Evolutionary conservation across 2,113 vertebrate species (phyloP), one percentile per base, ranked within the genome.

Genomic region (Grammomys surdaster): DNA sequence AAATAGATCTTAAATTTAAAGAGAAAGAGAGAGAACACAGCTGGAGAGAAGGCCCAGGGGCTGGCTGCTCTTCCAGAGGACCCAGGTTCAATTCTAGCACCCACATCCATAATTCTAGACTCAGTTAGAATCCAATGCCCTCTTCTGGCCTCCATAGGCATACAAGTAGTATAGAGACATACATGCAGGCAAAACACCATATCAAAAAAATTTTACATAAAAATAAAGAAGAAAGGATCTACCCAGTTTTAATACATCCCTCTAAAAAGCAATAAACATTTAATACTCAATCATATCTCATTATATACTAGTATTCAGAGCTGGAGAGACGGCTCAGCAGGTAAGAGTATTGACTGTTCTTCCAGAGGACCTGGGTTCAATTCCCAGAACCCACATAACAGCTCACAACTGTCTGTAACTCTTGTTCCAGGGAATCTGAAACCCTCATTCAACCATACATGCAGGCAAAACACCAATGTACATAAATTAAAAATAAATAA

Each of bases 181-280:
- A 51, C 76, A 78, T 19, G 46, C 14, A 78, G 76, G 28, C 26
- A 78, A 78, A 78, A 78, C 8, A 78, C 28, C 16, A 24, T 22
- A 58, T 24, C 8, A 78, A 26, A 46, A 76, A 75, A 73, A 72
- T 28, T 77, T 76, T 48, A 17, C 5, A 19, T 54, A 36, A 20
- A 54, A 80, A 54, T 36, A 76, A 77, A 36, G 73, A 54, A n/a
- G 16, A 67, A 24, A 5, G 43, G 19, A 13, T 26, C 48, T 48
- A 48, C 20, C 43, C 46, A 12, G 63, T 72, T 72, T 40, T 60
- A 73, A 40, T 7, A 36, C 0, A n/a, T 10, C 20, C n/a, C 31
- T 96, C 93, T 84, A 33, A 58, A 89, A 87, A 77, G 46, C 19
- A 94, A 60, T 2, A 58, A 72, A 69, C 67, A 69, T 51, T 90